A percentile compares a stretch with the other conserved stretches of the same genome.
These are phyloP conservation scores for Paralvinella palmiformis DNA, from an alignment of 1,140 invertebrate species.

Conservation along the genomic window DNA sequence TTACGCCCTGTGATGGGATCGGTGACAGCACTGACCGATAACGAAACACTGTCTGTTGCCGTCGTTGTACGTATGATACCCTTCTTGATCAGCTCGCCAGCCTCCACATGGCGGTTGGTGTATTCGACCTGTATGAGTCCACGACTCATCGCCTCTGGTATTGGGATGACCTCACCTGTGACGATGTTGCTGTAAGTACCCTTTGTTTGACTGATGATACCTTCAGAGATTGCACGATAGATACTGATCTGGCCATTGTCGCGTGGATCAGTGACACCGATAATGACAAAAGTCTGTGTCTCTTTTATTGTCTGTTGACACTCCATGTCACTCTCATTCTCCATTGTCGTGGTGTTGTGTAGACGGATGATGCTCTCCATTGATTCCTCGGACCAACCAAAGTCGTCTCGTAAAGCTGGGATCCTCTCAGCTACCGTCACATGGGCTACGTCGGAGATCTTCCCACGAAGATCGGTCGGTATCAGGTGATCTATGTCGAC, in stretches of 20 bases:
- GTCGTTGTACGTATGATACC: slow-evolving; percentile 16
- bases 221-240: slow-evolving; percentile 35
- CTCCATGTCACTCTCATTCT: neutral
- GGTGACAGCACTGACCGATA: slow-evolving; percentile 59
- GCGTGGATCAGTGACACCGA: slow-evolving; percentile 35
- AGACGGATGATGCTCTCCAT: neutral
- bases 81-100: slow-evolving; percentile 20
- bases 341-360: neutral
- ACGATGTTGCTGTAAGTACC: slow-evolving; percentile 34
- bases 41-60: slow-evolving; percentile 15
- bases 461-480: neutral
- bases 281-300: slow-evolving; percentile 39
- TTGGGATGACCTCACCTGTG: slow-evolving; percentile 44
- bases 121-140: slow-evolving; percentile 50
- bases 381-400: neutral
- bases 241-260: slow-evolving; percentile 40
- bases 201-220: slow-evolving; percentile 35
- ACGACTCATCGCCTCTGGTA: slow-evolving; percentile 55
- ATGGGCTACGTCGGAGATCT: neutral
- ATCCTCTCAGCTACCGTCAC: slow-evolving; percentile 5
- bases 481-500: neutral
- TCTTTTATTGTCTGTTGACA: slow-evolving; percentile 15
- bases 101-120: slow-evolving; percentile 29
- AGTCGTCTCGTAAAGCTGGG: neutral
- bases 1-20: slow-evolving; percentile 67